These are phyloP conservation scores for Etia nguti DNA, from an alignment of 2,113 vertebrate species.

Conservation along the genomic window DNA sequence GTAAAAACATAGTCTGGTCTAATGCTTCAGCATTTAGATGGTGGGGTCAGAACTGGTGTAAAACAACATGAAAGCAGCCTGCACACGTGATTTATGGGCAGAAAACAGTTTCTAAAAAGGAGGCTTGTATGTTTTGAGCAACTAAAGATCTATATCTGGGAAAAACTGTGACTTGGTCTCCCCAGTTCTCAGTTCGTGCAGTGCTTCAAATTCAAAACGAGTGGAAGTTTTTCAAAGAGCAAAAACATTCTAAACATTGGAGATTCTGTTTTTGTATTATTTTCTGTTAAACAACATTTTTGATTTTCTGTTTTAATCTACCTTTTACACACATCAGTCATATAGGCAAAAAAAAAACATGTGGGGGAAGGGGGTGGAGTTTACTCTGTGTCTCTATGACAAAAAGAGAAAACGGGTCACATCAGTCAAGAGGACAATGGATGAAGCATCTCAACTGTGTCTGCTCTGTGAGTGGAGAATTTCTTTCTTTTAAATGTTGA, in stretches of 20 bases:
- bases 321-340: background rate
- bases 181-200: background rate
- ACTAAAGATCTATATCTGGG: fast-evolving
- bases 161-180: fast-evolving
- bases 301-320: background rate
- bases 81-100: fast-evolving
- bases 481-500: background rate
- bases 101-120: fast-evolving
- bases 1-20: fast-evolving
- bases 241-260: background rate
- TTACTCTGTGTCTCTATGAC: background rate
- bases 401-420: background rate
- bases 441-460: fast-evolving
- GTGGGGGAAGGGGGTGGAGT: background rate
- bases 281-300: background rate
- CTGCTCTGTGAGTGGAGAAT: background rate
- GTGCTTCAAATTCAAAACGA: background rate
- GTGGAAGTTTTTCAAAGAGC: background rate
- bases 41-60: background rate
- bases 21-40: fast-evolving
- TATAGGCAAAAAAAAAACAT: background rate
- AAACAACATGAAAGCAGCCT: fast-evolving
- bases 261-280: fast-evolving
- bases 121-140: fast-evolving
- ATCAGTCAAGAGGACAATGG: background rate